These are phyloP conservation scores for Ceraclea dissimilis DNA, from an alignment of 2,888 invertebrate species.

Conservation along the genomic window DNA sequence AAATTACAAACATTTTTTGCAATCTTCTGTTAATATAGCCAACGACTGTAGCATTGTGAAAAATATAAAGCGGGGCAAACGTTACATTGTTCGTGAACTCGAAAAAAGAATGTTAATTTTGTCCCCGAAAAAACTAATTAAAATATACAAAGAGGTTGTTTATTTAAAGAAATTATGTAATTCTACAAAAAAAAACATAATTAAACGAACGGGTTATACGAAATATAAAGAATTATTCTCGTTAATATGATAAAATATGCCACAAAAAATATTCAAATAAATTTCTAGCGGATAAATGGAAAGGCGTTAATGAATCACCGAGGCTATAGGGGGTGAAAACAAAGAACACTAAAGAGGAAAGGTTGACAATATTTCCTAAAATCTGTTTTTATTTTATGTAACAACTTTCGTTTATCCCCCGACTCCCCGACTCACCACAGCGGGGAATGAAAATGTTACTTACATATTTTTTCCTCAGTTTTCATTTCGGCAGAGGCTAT, in stretches of 20 bases:
- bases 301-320: constrained; percentile 12
- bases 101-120: too few relatives aligned
- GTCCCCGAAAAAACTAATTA: background rate
- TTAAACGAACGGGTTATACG: background rate
- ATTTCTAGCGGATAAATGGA: constrained; percentile 8
- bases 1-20: too few relatives aligned
- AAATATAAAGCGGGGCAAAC: too few relatives aligned
- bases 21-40: too few relatives aligned
- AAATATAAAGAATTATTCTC: background rate
- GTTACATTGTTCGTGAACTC: too few relatives aligned
- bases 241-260: background rate
- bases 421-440: constrained; percentile 11
- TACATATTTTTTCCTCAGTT: background rate
- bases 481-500: background rate
- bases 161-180: background rate
- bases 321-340: background rate
- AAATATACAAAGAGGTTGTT: background rate
- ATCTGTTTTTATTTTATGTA: constrained; percentile 25
- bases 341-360: constrained; percentile 13
- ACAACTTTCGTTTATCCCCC: constrained; percentile 22
- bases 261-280: constrained; percentile 4
- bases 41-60: too few relatives aligned
- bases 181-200: background rate
- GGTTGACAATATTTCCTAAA: constrained; percentile 22
- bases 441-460: background rate